A percentile compares a stretch with the other conserved stretches of the same genome.
These are phyloP conservation scores for Sebastes nivosus DNA, from an alignment of 2,797 vertebrate genomes.

Conservation along the genomic window DNA sequence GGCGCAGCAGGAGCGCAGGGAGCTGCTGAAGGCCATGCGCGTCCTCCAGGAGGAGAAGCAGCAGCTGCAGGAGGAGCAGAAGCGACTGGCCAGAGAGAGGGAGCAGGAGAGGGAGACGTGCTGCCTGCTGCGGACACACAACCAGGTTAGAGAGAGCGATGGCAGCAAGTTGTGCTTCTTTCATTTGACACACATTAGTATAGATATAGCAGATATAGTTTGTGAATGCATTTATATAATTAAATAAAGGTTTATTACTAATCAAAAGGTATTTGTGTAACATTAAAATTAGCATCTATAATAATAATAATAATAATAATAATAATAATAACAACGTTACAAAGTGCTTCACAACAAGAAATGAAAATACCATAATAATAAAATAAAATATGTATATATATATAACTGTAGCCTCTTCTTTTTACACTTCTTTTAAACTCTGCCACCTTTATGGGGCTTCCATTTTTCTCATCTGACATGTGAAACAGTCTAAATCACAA, in stretches of 20 bases:
- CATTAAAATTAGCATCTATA: not conserved
- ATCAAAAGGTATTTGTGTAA: not conserved
- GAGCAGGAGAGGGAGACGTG: slow-evolving; percentile 88
- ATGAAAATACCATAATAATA: too few species aligned
- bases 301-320: too few species aligned
- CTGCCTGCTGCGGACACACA: slow-evolving; percentile 86
- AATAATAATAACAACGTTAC: too few species aligned
- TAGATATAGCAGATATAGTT: too few species aligned
- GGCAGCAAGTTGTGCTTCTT: not conserved
- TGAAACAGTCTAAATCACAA: not conserved
- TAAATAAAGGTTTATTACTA: not conserved
- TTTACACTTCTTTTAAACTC: not conserved
- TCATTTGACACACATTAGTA: not conserved
- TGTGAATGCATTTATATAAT: not conserved
- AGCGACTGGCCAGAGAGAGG: slow-evolving; percentile 87
- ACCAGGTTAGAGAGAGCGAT: slow-evolving; percentile 83
- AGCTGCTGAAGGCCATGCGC: slow-evolving; percentile 88
- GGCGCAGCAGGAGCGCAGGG: slow-evolving; percentile 93
- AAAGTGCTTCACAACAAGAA: too few species aligned
- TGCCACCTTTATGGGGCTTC: too few species aligned
- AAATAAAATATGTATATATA: too few species aligned
- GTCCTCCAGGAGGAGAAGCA: slow-evolving; percentile 91
- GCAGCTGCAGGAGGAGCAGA: slow-evolving; percentile 92
- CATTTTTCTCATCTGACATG: too few species aligned
- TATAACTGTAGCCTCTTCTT: not conserved